A percentile compares a stretch with the other conserved stretches of the same genome.
These are phyloP conservation scores for Varanus salvator DNA, from an alignment of 2,113 vertebrate species.

Conservation along the genomic window DNA sequence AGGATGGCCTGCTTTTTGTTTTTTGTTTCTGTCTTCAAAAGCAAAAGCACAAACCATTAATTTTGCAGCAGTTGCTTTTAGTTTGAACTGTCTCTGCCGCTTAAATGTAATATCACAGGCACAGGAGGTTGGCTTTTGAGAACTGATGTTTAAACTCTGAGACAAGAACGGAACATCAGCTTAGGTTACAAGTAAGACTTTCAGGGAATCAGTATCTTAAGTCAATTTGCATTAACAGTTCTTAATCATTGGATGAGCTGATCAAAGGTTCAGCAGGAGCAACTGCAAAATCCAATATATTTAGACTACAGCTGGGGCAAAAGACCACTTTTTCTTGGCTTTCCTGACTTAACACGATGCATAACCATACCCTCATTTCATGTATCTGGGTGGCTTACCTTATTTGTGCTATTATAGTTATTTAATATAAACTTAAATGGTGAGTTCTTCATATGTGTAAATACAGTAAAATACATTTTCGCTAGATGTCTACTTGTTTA, in stretches of 20 bases:
- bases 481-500: background rate
- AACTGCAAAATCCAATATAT: constrained; percentile 15
- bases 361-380: background rate
- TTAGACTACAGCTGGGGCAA: background rate
- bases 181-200: background rate
- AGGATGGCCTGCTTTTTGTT: background rate
- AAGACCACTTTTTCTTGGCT: background rate
- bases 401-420: background rate
- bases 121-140: background rate
- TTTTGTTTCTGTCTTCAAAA: background rate
- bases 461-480: background rate
- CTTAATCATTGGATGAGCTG: background rate
- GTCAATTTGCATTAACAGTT: constrained; percentile 6
- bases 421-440: background rate
- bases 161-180: background rate
- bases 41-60: background rate
- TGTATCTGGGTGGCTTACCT: background rate
- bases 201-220: background rate
- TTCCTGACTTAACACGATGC: background rate
- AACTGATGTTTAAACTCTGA: background rate
- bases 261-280: background rate
- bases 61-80: background rate
- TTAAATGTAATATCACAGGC: background rate
- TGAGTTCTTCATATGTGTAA: background rate
- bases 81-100: background rate